Conservation (phyloP, 2,797 vertebrate genomes). For the Psittacula echo region DNA sequence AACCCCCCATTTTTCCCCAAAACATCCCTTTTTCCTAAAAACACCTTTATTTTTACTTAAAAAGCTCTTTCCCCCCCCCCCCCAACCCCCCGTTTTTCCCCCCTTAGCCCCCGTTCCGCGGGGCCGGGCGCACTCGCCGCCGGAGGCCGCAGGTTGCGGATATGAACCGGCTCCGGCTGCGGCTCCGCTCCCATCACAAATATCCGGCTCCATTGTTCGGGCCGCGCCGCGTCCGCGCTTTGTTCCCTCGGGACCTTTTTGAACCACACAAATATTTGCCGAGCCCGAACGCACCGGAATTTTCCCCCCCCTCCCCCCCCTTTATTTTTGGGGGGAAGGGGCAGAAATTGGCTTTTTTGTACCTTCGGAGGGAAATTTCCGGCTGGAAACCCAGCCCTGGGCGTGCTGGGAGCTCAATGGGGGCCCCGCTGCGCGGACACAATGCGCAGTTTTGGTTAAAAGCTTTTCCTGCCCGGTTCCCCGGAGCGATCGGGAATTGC, state of each 20-base stretch:
- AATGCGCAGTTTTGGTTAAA: conserved; percentile 29
- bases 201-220: conserved; percentile 50
- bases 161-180: background rate
- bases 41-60: background rate
- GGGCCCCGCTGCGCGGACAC: conserved; percentile 15
- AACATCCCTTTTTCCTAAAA: fast-evolving
- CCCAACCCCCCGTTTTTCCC: background rate
- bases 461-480: conserved; percentile 17
- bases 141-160: background rate
- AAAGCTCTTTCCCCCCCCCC: fast-evolving
- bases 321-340: background rate
- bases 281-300: background rate
- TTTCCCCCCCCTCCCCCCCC: fast-evolving
- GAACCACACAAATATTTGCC: conserved; percentile 17
- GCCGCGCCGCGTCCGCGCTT: conserved; percentile 23
- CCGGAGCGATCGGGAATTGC: background rate
- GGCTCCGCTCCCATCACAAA: conserved; percentile 27
- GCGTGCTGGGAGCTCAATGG: conserved; percentile 16
- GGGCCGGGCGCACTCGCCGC: background rate
- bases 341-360: conserved; percentile 4
- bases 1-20: fast-evolving
- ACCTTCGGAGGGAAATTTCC: conserved; percentile 26
- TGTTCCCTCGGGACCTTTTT: conserved; percentile 24
- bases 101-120: background rate
- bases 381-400: conserved; percentile 52